Evolutionary conservation across 2,797 vertebrate genomes (phyloP).

Genomic region (Neosalanx taihuensis): DNA sequence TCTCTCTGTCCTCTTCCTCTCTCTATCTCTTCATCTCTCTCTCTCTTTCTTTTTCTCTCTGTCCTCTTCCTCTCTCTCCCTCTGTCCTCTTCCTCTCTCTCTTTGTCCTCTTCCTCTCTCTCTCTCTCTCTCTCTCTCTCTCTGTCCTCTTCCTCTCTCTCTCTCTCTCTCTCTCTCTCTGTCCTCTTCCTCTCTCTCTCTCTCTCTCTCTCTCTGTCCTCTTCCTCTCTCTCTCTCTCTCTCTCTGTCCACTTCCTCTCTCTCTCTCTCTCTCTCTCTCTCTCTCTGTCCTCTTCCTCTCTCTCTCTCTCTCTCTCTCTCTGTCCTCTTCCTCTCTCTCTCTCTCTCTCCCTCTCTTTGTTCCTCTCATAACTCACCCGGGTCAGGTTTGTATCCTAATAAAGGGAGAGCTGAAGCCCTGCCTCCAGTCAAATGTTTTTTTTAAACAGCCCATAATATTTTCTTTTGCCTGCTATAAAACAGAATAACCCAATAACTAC

Average conservation of each 20-base stretch:
- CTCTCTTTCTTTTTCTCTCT: too few relatives aligned
- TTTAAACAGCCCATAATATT: conserved; percentile 29
- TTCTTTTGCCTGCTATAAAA: background rate
- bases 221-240: too few relatives aligned
- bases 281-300: too few relatives aligned
- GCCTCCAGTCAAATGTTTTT: conserved; percentile 35
- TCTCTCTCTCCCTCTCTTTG: too few relatives aligned
- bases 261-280: conserved; percentile 23
- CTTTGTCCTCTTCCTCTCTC: background rate
- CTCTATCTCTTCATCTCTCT: too few relatives aligned
- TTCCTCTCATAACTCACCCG: conserved; percentile 9
- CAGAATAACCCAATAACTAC: conserved; percentile 8
- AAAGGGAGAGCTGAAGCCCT: conserved; percentile 40
- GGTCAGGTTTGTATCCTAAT: conserved; percentile 44
- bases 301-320: too few relatives aligned
- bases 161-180: background rate
- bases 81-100: too few relatives aligned
- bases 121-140: conserved; percentile 1
- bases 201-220: conserved; percentile 10
- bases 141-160: conserved; percentile 9
- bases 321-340: too few relatives aligned
- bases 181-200: conserved; percentile 16
- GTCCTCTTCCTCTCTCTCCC: background rate
- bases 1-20: too few relatives aligned
- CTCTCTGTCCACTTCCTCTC: too few relatives aligned